Conservation (phyloP, 2,888 invertebrate genomes). For the Coenonympha glycerion region DNA sequence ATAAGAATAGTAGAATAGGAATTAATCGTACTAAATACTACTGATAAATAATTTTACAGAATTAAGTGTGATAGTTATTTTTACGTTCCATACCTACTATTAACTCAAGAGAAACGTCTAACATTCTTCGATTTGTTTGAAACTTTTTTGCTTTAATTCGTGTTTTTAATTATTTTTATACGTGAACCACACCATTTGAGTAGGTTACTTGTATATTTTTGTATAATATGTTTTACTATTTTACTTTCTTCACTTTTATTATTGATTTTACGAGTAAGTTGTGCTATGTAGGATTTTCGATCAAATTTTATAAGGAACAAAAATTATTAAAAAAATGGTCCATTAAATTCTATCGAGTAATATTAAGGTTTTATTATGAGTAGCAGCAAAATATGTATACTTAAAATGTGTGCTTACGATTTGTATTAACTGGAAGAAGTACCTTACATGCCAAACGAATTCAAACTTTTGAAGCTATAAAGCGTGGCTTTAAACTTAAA, state of each 20-base stretch:
- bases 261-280: conserved; percentile 33
- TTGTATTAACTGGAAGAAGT: conserved; percentile 38
- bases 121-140: conserved; percentile 16
- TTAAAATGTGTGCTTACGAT: conserved; percentile 48
- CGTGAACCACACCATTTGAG: conserved; percentile 1
- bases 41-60: conserved; percentile 40
- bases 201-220: conserved; percentile 12
- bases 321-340: conserved; percentile 58
- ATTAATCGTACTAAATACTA: conserved; percentile 46
- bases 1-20: conserved; percentile 59
- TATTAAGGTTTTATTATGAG: conserved; percentile 50
- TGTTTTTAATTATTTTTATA: neutral
- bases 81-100: conserved; percentile 34
- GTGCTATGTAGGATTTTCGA: conserved; percentile 55
- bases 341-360: conserved; percentile 66
- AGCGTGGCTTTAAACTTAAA: conserved; percentile 60
- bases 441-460: conserved; percentile 59
- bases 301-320: conserved; percentile 62
- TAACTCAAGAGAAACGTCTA: conserved; percentile 14
- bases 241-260: conserved; percentile 3
- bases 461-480: conserved; percentile 51
- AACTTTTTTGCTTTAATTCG: conserved; percentile 5
- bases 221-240: conserved; percentile 5
- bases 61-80: conserved; percentile 39
- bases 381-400: conserved; percentile 53